Evolutionary conservation across 2,888 invertebrate species (phyloP).

Genomic region (Synergus laeviventris): DNA sequence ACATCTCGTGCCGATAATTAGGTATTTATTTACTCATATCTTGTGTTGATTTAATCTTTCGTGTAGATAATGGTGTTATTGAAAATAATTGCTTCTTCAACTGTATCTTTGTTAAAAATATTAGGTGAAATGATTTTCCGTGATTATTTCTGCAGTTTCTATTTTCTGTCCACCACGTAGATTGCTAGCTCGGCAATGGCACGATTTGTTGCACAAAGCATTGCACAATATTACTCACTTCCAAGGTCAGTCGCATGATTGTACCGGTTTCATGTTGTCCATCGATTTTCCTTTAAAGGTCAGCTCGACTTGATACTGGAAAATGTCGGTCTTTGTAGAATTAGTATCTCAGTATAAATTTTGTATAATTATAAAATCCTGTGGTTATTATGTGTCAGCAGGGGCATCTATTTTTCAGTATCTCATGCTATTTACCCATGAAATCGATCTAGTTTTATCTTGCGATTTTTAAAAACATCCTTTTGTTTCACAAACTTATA

Average conservation of each 20-base stretch:
- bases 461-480: too few species aligned
- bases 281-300: conserved; percentile 35
- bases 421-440: too few species aligned
- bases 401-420: too few species aligned
- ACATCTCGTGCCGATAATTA: too few species aligned
- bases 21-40: too few species aligned
- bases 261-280: conserved; percentile 13
- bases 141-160: background rate
- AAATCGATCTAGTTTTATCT: too few species aligned
- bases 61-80: too few species aligned
- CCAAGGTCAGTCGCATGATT: conserved; percentile 32
- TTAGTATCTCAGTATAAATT: background rate
- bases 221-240: conserved; percentile 15
- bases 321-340: background rate
- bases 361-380: background rate
- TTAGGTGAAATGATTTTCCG: background rate
- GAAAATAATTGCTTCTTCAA: background rate
- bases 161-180: background rate
- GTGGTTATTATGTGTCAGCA: too few species aligned
- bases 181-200: conserved; percentile 8
- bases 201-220: conserved; percentile 36
- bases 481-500: too few species aligned
- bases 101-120: background rate
- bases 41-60: too few species aligned
- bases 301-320: background rate